Evolutionary conservation across 2,113 vertebrate genomes (phyloP), one percentile per base, ranked within the genome.

Genomic region (Scophthalmus maximus): DNA sequence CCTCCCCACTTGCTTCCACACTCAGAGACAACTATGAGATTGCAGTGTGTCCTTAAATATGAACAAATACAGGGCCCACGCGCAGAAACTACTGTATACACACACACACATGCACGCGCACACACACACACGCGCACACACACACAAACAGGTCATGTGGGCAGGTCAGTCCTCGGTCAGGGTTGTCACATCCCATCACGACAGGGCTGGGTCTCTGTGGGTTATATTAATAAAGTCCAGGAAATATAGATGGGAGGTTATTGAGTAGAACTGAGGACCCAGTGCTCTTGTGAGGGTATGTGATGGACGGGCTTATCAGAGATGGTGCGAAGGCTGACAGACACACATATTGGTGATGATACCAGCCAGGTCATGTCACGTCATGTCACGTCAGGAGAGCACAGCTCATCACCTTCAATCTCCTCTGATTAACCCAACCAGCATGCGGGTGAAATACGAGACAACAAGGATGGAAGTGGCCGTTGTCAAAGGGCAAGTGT

Each of bases 161-260:
- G 68, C n/a, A n/a, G n/a, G n/a, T 83, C 84, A 79, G 80, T 69
- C 18, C 8, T 44, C 15, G 70, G 85, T 80, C 77, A 80, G 52
- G 52, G 69, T 66, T 83, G 75, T 86, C 86, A 63, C 47, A 69
- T 73, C 47, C 40, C 69, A 76, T 83, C 42, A 20, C 5, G 20
- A 22, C 34, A 80, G 23, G 17, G 27, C 61, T 18, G n/a, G 40
- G 42, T 73, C 61, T 79, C 63, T 52, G 30, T 3, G 50, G 81
- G 63, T 67, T 66, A 15, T 66, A 76, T 79, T 86, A 68, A 73
- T 76, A 76, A 72, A 66, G 46, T 57, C 53, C 44, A 42, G 42
- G 49, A 64, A 44, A 70, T 67, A 71, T 58, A 26, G 83, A 86
- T 30, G 27, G 23, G 26, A 47, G 63, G 66, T 68, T 76, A 73